These are phyloP conservation scores for Loripinus fragilis DNA, from an alignment of 2,888 invertebrate genomes.

Conservation along the genomic window DNA sequence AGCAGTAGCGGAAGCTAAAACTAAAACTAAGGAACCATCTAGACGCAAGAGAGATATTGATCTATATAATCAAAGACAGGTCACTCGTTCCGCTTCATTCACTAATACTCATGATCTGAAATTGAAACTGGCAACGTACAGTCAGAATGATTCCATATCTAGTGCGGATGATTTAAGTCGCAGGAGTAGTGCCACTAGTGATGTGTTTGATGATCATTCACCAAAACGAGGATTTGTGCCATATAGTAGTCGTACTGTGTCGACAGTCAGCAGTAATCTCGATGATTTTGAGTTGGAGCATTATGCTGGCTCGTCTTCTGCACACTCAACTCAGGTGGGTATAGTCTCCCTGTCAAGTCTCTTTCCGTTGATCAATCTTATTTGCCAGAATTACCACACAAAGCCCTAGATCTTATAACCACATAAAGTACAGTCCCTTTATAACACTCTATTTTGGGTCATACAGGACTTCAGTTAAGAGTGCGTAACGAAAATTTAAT, in stretches of 20 bases:
- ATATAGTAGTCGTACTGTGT: constrained; percentile 63
- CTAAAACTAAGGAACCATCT: constrained; percentile 67
- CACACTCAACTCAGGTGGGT: constrained; percentile 69
- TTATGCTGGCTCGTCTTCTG: constrained; percentile 50
- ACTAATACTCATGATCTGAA: constrained; percentile 70
- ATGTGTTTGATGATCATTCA: constrained; percentile 63
- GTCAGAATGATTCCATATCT: constrained; percentile 65
- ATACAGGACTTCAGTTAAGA: no score
- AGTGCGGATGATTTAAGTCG: constrained; percentile 70
- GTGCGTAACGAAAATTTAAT: no score
- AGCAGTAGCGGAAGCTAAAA: constrained; percentile 92
- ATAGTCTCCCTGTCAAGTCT: no score
- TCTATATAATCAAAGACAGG: constrained; percentile 53
- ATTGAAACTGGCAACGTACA: constrained; percentile 61
- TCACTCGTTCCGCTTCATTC: constrained; percentile 77
- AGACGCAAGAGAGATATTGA: constrained; percentile 53
- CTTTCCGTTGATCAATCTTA: no score
- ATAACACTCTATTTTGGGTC: no score
- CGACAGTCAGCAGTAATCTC: constrained; percentile 71
- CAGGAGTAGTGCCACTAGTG: constrained; percentile 62
- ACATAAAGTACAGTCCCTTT: no score
- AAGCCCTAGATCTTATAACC: no score
- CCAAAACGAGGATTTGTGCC: constrained; percentile 68
- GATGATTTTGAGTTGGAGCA: constrained; percentile 63
- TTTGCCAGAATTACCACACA: no score